Evolutionary conservation across 2,797 vertebrate genomes (phyloP).

Genomic region (Micromesistius poutassou): DNA sequence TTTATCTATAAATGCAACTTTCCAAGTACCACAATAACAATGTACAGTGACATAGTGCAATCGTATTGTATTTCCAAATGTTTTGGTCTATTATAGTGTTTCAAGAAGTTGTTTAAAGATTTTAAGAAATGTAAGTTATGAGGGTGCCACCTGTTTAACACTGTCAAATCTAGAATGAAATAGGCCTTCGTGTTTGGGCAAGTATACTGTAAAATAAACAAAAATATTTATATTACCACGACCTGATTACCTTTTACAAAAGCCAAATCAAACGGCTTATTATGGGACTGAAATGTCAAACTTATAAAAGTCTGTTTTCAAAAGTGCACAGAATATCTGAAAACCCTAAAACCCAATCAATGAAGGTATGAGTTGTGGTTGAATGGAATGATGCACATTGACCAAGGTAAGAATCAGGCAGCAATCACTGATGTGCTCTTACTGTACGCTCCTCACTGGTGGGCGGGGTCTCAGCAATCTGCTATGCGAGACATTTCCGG

Average conservation of each 20-base stretch:
- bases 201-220: slow-evolving; percentile 90
- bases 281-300: not conserved
- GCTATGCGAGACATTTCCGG: slow-evolving; percentile 63
- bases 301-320: not conserved
- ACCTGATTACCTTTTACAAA: slow-evolving; percentile 53
- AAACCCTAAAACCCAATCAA: not conserved
- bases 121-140: slow-evolving; percentile 66
- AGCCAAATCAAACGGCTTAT: slow-evolving; percentile 17
- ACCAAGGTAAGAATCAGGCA: not conserved
- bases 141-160: slow-evolving; percentile 37
- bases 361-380: no score
- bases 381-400: no score
- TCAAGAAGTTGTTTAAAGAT: slow-evolving; percentile 64
- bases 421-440: not conserved
- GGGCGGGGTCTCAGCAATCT: not conserved
- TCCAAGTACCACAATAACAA: slow-evolving; percentile 68
- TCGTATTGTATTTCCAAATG: slow-evolving; percentile 78
- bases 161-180: slow-evolving; percentile 67
- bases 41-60: slow-evolving; percentile 59
- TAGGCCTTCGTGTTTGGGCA: slow-evolving; percentile 76
- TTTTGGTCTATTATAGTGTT: slow-evolving; percentile 74
- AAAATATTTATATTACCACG: slow-evolving; percentile 79
- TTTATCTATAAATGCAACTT: slow-evolving; percentile 74
- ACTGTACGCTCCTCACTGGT: not conserved
- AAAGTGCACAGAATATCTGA: not conserved